These are phyloP conservation scores for Aurelia aurita complex sp. Pacific DNA, from an alignment of 30 jellyfish, hydroid and myxozoan species.

Conservation along the genomic window DNA sequence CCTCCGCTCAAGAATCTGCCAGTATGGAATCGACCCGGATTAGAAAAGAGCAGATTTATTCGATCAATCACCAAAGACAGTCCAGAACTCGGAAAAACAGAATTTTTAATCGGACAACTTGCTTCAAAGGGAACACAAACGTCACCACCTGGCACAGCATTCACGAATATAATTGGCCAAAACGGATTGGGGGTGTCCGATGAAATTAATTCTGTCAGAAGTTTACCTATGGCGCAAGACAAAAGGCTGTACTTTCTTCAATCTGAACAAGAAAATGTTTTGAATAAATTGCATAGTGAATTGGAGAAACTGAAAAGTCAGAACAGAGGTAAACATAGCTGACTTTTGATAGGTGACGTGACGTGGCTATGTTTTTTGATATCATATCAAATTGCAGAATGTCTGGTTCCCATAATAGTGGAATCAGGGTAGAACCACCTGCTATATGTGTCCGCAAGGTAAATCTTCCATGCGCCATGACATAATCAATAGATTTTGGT, in stretches of 20 bases:
- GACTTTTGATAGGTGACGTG: too few relatives aligned
- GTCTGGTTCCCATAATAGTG: too few relatives aligned
- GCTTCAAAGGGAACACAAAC: constrained; percentile 66
- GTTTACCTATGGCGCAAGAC: constrained; percentile 2
- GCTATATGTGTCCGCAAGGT: too few relatives aligned
- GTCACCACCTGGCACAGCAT: constrained; percentile 54
- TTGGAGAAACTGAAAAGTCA: constrained; percentile 33
- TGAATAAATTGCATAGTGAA: constrained; percentile 44
- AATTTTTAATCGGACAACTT: constrained; percentile 15
- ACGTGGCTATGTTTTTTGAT: too few relatives aligned
- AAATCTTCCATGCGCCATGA: too few relatives aligned
- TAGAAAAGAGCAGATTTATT: constrained; percentile 55
- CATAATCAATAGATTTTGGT: too few relatives aligned
- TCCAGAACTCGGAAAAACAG: constrained; percentile 52
- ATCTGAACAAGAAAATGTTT: constrained; percentile 67
- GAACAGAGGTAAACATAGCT: constrained; percentile 48
- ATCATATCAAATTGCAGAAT: too few relatives aligned
- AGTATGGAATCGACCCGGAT: constrained; percentile 68
- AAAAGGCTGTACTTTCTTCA: constrained; percentile 63
- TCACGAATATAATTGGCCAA: neutral
- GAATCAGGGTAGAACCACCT: too few relatives aligned
- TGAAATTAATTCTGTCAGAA: neutral
- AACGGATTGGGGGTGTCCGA: constrained; percentile 3
- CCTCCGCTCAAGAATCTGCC: constrained; percentile 78
- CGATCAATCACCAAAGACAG: constrained; percentile 72